These are phyloP conservation scores for Salvelinus namaycush DNA, from an alignment of 2,113 vertebrate species.

Conservation along the genomic window DNA sequence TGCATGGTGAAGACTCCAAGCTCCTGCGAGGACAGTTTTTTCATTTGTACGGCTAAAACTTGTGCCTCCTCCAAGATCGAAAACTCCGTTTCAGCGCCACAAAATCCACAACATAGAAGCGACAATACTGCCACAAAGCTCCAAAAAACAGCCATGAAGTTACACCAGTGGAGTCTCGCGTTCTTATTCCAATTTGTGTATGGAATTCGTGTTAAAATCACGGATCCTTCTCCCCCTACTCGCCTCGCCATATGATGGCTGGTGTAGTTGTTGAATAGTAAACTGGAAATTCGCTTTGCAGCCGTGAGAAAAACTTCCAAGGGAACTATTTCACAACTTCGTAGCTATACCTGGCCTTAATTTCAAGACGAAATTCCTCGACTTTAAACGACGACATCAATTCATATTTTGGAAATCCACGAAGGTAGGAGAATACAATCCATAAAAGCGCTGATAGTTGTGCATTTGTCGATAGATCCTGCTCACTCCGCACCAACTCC, in stretches of 20 bases:
- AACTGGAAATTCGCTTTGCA: constrained; percentile 41
- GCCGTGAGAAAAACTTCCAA: constrained; percentile 59
- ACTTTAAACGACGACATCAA: constrained; percentile 31
- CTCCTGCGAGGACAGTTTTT: constrained; percentile 88
- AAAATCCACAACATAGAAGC: constrained; percentile 73
- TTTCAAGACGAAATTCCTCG: constrained; percentile 35
- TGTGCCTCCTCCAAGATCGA: constrained; percentile 93
- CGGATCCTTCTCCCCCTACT: constrained; percentile 38
- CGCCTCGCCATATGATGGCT: constrained; percentile 75
- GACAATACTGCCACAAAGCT: constrained; percentile 61
- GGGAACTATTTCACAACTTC: constrained; percentile 73
- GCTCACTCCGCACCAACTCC: constrained; percentile 57
- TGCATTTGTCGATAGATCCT: constrained; percentile 28
- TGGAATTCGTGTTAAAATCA: constrained; percentile 32
- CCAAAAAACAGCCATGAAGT: constrained; percentile 47
- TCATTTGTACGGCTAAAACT: constrained; percentile 92
- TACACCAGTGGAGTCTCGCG: constrained; percentile 15
- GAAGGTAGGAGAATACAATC: constrained; percentile 29
- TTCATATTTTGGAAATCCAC: constrained; percentile 40
- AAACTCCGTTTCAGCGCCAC: constrained; percentile 83
- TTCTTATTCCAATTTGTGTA: constrained; percentile 51
- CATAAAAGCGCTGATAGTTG: constrained; percentile 8
- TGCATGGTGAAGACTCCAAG: constrained; percentile 93
- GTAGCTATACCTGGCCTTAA: constrained; percentile 35
- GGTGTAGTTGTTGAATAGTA: constrained; percentile 33